phyloP scores from a whole-genome alignment of 2,797 vertebrate species.

The Thaleichthys pacificus region DNA sequence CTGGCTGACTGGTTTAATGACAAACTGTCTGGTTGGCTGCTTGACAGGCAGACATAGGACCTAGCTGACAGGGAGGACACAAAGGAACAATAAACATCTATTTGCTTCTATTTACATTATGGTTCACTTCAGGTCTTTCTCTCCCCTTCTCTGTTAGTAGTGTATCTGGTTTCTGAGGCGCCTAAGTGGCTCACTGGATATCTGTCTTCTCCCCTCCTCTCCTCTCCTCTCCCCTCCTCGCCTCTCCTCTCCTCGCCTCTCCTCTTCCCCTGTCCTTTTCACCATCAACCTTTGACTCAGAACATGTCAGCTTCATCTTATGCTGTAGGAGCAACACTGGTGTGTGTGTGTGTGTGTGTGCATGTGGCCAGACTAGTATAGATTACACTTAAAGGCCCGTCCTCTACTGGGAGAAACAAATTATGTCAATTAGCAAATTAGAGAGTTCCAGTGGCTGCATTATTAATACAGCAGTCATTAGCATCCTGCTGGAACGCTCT shows the following conservation, averaged over 20 bases:
- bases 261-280: not conserved
- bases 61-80: not conserved
- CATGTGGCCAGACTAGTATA: constrained; percentile 45
- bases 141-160: constrained; percentile 8
- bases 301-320: no score
- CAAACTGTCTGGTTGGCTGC: not conserved
- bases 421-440: constrained; percentile 71
- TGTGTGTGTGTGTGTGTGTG: not conserved
- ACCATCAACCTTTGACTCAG: no score
- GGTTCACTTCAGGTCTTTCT: not conserved
- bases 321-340: not conserved
- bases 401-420: constrained; percentile 65
- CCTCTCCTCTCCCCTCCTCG: not conserved
- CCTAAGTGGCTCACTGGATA: constrained; percentile 52
- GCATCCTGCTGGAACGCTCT: constrained; percentile 61
- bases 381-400: constrained; percentile 61
- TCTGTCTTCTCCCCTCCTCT: not conserved
- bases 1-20: no score
- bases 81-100: not conserved
- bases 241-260: not conserved
- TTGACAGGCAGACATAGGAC: not conserved
- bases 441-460: constrained; percentile 63
- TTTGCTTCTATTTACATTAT: not conserved
- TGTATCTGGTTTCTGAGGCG: constrained; percentile 61
- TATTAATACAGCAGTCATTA: constrained; percentile 75